Conservation (phyloP, 37 sponge, comb jelly and placozoan genomes). For the Halichondria panicea region DNA sequence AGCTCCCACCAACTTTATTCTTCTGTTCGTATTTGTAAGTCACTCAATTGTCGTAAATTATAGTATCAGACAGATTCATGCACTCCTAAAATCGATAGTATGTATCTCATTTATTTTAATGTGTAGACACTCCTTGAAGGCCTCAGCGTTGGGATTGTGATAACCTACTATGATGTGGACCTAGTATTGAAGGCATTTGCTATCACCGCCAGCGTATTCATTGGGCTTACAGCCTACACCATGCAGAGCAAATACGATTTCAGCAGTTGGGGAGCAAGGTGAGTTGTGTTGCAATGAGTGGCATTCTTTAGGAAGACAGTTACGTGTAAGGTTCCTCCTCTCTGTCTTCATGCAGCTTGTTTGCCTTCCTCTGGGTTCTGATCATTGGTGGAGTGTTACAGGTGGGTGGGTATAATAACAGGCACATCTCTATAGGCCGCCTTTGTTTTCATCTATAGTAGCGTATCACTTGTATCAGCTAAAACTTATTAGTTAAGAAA, state of each 20-base stretch:
- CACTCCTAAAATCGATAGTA: too few species aligned
- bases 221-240: constrained; percentile 88
- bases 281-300: neutral
- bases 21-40: constrained; percentile 81
- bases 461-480: neutral
- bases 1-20: constrained; percentile 66
- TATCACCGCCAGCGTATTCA: constrained; percentile 76
- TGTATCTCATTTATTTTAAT: neutral
- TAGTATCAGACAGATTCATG: too few species aligned
- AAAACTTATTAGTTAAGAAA: neutral
- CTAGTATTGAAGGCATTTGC: constrained; percentile 86
- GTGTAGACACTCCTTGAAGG: constrained; percentile 42
- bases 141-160: constrained; percentile 40
- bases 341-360: constrained; percentile 47
- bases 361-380: constrained; percentile 82
- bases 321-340: neutral
- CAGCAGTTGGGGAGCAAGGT: constrained; percentile 97
- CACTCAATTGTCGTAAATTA: too few species aligned
- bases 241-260: constrained; percentile 96
- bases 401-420: constrained; percentile 26
- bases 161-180: constrained; percentile 84
- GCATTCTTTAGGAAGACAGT: neutral
- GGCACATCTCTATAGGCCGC: neutral
- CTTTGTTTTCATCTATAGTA: neutral
- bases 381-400: constrained; percentile 80